A percentile compares a stretch with the other conserved stretches of the same genome.
Conservation (phyloP, 2,888 invertebrate genomes). For the Latrodectus hesperus region DNA sequence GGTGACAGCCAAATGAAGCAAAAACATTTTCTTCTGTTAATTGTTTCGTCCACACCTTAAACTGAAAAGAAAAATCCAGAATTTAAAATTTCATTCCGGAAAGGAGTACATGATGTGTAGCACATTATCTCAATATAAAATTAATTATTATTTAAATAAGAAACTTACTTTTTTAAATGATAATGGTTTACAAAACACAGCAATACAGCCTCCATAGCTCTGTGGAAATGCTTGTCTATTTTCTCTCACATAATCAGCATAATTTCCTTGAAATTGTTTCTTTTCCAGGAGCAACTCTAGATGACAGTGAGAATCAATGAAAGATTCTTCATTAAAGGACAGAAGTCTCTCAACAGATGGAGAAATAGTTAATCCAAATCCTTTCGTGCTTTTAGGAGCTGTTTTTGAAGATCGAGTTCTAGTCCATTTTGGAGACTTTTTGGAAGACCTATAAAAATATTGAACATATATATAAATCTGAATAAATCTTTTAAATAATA, state of each 20-base stretch:
- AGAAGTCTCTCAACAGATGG: not conserved
- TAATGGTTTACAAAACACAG: constrained; percentile 76
- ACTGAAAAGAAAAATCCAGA: constrained; percentile 42
- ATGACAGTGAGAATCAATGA: constrained; percentile 75
- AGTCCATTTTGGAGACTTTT: too few species aligned
- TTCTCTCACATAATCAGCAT: constrained; percentile 71
- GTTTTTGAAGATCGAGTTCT: too few species aligned
- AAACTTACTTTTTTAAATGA: constrained; percentile 45
- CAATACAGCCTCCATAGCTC: constrained; percentile 75
- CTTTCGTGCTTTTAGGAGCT: too few species aligned
- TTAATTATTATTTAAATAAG: not conserved
- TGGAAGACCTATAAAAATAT: too few species aligned
- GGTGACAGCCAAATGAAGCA: constrained; percentile 74
- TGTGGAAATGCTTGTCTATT: constrained; percentile 73
- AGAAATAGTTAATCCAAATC: too few species aligned
- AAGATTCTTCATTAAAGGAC: constrained; percentile 6
- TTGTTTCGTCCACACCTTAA: constrained; percentile 68
- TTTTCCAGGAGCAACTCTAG: constrained; percentile 73
- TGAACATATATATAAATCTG: too few species aligned
- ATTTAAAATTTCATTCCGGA: too few species aligned
- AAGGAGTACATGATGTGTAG: too few species aligned
- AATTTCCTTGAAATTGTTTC: constrained; percentile 72
- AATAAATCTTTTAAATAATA: too few species aligned
- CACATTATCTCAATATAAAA: not conserved
- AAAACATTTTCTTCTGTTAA: constrained; percentile 71